phyloP scores from a whole-genome alignment of 2,113 vertebrate species.

The Hassar affinis region DNA sequence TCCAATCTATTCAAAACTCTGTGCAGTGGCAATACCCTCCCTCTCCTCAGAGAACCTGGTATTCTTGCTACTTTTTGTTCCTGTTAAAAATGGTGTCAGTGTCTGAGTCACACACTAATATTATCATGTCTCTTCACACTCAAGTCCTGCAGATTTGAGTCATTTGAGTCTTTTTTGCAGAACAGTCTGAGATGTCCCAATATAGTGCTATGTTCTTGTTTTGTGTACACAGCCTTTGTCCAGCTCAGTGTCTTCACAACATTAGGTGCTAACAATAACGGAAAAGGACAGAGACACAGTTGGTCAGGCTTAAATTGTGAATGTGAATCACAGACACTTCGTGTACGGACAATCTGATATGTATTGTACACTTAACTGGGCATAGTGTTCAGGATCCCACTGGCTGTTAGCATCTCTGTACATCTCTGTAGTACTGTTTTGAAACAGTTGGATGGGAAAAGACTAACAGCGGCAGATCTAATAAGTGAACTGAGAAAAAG shows the following conservation, averaged over 20 bases:
- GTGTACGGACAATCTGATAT: constrained; percentile 14
- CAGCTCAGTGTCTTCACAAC: constrained; percentile 17
- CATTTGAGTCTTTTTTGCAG: constrained; percentile 30
- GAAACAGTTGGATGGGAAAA: background rate
- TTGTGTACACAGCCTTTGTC: constrained; percentile 35
- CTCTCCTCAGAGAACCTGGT: constrained; percentile 32
- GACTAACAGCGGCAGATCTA: background rate
- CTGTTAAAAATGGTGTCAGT: constrained; percentile 57
- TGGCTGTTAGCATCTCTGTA: background rate
- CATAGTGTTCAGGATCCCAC: background rate
- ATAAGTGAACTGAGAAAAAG: background rate
- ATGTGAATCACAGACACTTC: constrained; percentile 1
- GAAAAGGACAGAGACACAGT: background rate
- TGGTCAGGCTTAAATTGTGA: constrained; percentile 23
- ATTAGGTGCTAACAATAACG: constrained; percentile 4
- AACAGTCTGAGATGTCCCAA: constrained; percentile 41
- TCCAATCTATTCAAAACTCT: constrained; percentile 62
- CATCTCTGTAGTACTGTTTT: background rate
- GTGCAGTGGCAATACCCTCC: constrained; percentile 17
- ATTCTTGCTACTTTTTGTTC: constrained; percentile 40
- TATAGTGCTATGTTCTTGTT: constrained; percentile 49
- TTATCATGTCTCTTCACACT: constrained; percentile 66
- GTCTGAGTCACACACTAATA: constrained; percentile 69
- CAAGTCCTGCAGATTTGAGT: constrained; percentile 34
- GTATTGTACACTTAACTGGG: constrained; percentile 13